A percentile compares a stretch with the other conserved stretches of the same genome.
phyloP scores from a whole-genome alignment of 2,888 invertebrate species.

The Sinotaia quadrata region DNA sequence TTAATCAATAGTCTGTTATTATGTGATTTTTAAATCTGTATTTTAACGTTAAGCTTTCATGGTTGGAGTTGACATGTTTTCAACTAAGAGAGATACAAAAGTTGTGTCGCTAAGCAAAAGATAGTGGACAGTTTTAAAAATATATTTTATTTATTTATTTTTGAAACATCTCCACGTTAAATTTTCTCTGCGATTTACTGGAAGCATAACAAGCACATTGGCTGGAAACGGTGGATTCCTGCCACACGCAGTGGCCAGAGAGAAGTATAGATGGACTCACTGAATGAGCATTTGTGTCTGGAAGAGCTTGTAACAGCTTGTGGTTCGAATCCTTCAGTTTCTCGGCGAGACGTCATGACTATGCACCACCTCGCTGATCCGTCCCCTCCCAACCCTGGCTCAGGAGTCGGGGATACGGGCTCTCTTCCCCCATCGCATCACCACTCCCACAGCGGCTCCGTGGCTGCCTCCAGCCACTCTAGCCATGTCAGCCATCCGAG shows the following conservation, averaged over 20 bases:
- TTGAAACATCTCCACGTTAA: not conserved
- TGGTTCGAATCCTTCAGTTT: conserved; percentile 31
- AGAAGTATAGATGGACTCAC: conserved; percentile 60
- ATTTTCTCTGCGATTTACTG: not conserved
- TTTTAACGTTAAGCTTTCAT: too few relatives aligned
- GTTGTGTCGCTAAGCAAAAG: too few relatives aligned
- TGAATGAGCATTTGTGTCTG: conserved; percentile 59
- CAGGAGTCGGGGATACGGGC: conserved; percentile 21
- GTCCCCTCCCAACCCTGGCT: conserved; percentile 21
- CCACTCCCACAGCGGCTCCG: conserved; percentile 2
- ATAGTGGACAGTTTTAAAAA: too few relatives aligned
- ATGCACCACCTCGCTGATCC: conserved; percentile 43
- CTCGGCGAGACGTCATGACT: conserved; percentile 42
- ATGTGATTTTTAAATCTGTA: too few relatives aligned
- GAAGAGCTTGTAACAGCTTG: conserved; percentile 56
- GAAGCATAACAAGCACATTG: not conserved
- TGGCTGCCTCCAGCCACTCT: conserved; percentile 7
- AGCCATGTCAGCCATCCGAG: conserved; percentile 22
- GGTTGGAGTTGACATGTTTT: too few relatives aligned
- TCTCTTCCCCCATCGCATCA: conserved; percentile 10
- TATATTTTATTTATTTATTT: too few relatives aligned
- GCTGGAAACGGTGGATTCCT: not conserved
- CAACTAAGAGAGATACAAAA: too few relatives aligned
- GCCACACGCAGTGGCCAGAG: conserved; percentile 2
- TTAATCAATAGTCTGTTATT: too few relatives aligned